phyloP scores from a whole-genome alignment of 2,113 vertebrate genomes.

The Pachycephala philippinensis region DNA sequence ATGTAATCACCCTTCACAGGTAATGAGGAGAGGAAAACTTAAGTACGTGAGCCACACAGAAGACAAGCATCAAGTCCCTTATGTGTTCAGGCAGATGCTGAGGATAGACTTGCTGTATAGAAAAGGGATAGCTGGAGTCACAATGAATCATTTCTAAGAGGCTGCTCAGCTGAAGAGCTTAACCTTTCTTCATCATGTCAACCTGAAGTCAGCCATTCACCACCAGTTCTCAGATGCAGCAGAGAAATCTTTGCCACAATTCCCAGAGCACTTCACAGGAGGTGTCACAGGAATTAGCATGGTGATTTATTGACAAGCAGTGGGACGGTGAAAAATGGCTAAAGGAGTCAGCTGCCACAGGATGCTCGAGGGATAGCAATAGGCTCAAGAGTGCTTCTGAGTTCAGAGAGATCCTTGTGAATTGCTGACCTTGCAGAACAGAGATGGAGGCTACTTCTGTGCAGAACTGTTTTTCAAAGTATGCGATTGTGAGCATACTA shows the following conservation, averaged over 20 bases:
- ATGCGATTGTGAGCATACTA: not conserved
- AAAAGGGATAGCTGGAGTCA: conserved; percentile 1
- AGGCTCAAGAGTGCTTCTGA: not conserved
- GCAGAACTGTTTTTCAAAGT: not conserved
- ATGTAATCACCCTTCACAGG: conserved; percentile 35
- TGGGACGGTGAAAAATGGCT: not conserved
- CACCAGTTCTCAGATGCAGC: conserved; percentile 8
- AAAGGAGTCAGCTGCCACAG: not conserved
- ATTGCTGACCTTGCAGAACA: not conserved
- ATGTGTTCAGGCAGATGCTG: not conserved
- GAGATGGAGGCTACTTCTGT: not conserved
- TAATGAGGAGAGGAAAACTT: conserved; percentile 13
- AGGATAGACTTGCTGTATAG: not conserved
- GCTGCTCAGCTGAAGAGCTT: conserved; percentile 48
- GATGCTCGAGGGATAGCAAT: not conserved
- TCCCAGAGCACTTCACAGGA: conserved; percentile 55
- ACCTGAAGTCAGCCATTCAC: conserved; percentile 25
- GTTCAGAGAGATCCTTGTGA: not conserved
- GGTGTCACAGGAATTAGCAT: conserved; percentile 4
- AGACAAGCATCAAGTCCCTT: not conserved
- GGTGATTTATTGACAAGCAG: conserved; percentile 44
- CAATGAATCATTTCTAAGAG: conserved; percentile 57
- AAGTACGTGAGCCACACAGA: not conserved
- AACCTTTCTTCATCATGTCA: conserved; percentile 60
- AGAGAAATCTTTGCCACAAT: conserved; percentile 34